Evolutionary conservation across 2,113 vertebrate species (phyloP).

Genomic region (Vimba vimba): DNA sequence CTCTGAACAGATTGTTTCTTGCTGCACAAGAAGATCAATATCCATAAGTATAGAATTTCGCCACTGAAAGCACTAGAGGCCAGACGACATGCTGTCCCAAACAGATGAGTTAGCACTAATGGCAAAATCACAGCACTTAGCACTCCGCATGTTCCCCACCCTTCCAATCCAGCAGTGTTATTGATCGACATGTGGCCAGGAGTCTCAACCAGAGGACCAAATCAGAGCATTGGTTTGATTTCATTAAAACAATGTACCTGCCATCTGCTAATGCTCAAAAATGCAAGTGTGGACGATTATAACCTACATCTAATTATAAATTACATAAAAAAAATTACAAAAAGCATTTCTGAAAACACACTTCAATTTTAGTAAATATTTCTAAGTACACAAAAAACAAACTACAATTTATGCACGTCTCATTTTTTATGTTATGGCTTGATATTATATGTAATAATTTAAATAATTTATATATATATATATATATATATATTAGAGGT

Average conservation of each 20-base stretch:
- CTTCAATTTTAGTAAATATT: not conserved
- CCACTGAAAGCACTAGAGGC: slow-evolving; percentile 30
- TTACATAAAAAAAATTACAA: not conserved
- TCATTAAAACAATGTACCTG: not conserved
- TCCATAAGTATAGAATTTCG: slow-evolving; percentile 24
- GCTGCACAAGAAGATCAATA: slow-evolving; percentile 17
- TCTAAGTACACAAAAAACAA: not conserved
- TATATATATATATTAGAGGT: no score
- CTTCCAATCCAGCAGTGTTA: slow-evolving; percentile 59
- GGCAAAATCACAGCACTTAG: slow-evolving; percentile 58
- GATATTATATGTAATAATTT: not conserved
- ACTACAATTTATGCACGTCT: not conserved
- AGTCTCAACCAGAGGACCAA: slow-evolving; percentile 41
- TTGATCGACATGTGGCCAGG: slow-evolving; percentile 60
- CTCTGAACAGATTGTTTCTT: not conserved
- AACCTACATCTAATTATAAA: not conserved
- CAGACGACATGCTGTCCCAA: slow-evolving; percentile 16
- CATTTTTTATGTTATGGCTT: not conserved
- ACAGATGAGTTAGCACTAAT: slow-evolving; percentile 69
- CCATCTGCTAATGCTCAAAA: not conserved
- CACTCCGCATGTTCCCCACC: slow-evolving; percentile 38
- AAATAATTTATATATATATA: no score
- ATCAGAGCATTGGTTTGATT: not conserved
- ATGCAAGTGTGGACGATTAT: slow-evolving; percentile 43
- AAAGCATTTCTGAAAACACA: not conserved